phyloP scores from a whole-genome alignment of 2,113 vertebrate species.

The Zosterops pallidus region DNA sequence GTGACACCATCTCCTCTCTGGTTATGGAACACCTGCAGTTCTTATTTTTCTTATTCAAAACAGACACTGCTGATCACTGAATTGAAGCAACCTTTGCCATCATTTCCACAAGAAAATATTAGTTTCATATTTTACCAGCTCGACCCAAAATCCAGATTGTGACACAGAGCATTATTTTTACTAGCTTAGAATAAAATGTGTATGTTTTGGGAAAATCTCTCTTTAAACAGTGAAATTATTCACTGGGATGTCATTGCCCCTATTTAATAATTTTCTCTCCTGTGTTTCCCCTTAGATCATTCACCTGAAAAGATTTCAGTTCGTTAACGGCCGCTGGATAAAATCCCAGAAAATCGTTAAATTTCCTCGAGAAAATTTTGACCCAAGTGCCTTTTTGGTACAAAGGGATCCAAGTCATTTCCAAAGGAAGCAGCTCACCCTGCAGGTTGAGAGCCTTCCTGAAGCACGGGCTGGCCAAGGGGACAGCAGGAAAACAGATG shows the following conservation, averaged over 20 bases:
- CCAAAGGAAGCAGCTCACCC: constrained; percentile 69
- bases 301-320: constrained; percentile 97
- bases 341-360: constrained; percentile 99
- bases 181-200: background rate
- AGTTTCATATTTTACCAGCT: background rate
- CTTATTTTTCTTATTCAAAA: background rate
- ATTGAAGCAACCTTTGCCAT: background rate
- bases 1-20: background rate
- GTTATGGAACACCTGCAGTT: background rate
- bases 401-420: constrained; percentile 84
- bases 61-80: background rate
- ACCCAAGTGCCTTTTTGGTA: constrained; percentile 95
- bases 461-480: constrained; percentile 51
- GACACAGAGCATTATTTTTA: background rate
- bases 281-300: constrained; percentile 82
- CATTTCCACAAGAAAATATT: background rate
- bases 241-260: background rate
- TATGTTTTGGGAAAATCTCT: background rate
- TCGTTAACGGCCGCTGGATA: constrained; percentile 98
- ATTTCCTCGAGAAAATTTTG: constrained; percentile 91
- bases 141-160: background rate
- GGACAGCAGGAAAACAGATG: constrained; percentile 72
- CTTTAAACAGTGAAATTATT: background rate
- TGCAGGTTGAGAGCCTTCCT: constrained; percentile 68
- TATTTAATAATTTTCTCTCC: background rate